Percentiles rank a stretch among this genome's conserved stretches.
These are phyloP conservation scores for Peromyscus attwateri DNA, from an alignment of 2,797 vertebrate genomes.

Conservation along the genomic window DNA sequence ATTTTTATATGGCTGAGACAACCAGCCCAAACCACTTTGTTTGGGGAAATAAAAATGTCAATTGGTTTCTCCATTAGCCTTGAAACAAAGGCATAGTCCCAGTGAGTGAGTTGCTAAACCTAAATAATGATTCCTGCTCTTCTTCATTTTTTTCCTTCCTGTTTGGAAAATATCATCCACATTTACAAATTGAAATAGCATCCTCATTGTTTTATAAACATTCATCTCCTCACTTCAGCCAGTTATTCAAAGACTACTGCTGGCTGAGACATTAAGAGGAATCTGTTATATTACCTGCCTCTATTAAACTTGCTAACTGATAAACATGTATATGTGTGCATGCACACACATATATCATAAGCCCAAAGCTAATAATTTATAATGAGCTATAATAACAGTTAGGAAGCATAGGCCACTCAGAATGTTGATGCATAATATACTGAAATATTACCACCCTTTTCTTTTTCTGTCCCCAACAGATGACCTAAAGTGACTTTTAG, in stretches of 20 bases:
- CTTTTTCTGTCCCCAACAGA: not conserved
- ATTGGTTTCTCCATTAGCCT: slow-evolving; percentile 26
- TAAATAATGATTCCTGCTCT: slow-evolving; percentile 35
- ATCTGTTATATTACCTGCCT: not conserved
- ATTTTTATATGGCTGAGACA: not conserved
- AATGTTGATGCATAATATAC: not conserved
- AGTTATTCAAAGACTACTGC: not conserved
- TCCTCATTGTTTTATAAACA: slow-evolving; percentile 54
- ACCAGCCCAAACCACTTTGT: slow-evolving; percentile 20
- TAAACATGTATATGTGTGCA: not conserved
- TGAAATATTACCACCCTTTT: slow-evolving; percentile 28
- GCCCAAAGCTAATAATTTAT: not conserved
- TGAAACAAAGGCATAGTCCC: slow-evolving; percentile 1
- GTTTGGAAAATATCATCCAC: not conserved
- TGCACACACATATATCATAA: not conserved
- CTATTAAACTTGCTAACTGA: slow-evolving; percentile 45
- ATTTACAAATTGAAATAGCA: slow-evolving; percentile 42
- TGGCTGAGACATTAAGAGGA: slow-evolving; percentile 30
- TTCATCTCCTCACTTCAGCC: slow-evolving; percentile 14
- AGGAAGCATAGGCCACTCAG: not conserved
- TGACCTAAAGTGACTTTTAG: not conserved
- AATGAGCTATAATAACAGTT: not conserved
- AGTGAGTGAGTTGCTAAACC: not conserved
- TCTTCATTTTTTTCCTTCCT: slow-evolving; percentile 30
- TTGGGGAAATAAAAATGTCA: slow-evolving; percentile 40